A percentile compares a stretch with the other conserved stretches of the same genome.
These are phyloP conservation scores for Tetropium fuscum DNA, from an alignment of 2,888 invertebrate genomes.

Conservation along the genomic window DNA sequence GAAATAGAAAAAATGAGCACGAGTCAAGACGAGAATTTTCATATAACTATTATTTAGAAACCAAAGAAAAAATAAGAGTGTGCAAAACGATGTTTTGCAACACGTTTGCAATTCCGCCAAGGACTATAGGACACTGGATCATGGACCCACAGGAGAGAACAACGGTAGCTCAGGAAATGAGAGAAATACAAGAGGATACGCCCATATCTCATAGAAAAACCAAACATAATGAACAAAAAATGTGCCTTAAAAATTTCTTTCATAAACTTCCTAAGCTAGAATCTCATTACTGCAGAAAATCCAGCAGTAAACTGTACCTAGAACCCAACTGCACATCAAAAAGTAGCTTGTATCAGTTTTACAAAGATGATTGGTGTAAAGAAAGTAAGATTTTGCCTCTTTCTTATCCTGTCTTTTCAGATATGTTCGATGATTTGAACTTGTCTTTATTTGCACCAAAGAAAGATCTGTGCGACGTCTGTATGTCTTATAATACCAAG, in stretches of 20 bases:
- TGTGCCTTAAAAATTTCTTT: slow-evolving; percentile 14
- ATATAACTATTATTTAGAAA: too few relatives aligned
- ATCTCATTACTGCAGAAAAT: slow-evolving; percentile 30
- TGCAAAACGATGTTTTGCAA: too few relatives aligned
- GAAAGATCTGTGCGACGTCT: slow-evolving; percentile 35
- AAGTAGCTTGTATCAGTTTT: slow-evolving; percentile 29
- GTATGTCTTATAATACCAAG: slow-evolving; percentile 12
- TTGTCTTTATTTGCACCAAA: slow-evolving; percentile 32
- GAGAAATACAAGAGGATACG: too few relatives aligned
- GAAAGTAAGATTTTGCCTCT: slow-evolving; percentile 13
- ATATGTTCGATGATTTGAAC: slow-evolving; percentile 32
- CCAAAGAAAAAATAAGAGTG: too few relatives aligned
- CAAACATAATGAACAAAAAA: too few relatives aligned
- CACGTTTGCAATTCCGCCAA: too few relatives aligned
- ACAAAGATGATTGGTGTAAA: slow-evolving; percentile 27
- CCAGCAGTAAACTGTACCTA: slow-evolving; percentile 32
- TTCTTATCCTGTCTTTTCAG: slow-evolving; percentile 23
- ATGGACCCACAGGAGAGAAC: too few relatives aligned
- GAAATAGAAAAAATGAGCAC: too few relatives aligned
- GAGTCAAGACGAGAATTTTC: too few relatives aligned
- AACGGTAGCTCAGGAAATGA: too few relatives aligned
- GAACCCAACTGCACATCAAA: slow-evolving; percentile 30
- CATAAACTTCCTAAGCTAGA: slow-evolving; percentile 28
- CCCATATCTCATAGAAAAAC: too few relatives aligned
- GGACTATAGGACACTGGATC: too few relatives aligned